These are phyloP conservation scores for Tragelaphus buxtoni DNA, from an alignment of 2,113 vertebrate genomes.

Conservation along the genomic window DNA sequence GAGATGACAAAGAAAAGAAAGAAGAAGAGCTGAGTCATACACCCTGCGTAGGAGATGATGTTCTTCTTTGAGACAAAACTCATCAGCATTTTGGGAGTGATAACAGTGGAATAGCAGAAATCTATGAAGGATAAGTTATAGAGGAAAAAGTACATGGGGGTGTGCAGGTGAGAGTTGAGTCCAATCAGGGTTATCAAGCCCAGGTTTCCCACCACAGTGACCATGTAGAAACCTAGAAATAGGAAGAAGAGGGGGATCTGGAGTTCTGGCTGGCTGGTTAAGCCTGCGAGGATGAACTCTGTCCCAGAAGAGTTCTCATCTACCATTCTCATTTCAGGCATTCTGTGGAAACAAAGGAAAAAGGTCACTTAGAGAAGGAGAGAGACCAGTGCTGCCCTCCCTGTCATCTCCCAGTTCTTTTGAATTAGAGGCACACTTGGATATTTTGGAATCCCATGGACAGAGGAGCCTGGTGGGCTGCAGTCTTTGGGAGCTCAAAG, in stretches of 20 bases:
- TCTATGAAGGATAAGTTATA: slow-evolving; percentile 70
- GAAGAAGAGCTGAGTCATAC: slow-evolving; percentile 68
- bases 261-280: slow-evolving; percentile 45
- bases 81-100: slow-evolving; percentile 67
- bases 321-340: background rate
- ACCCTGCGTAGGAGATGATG: slow-evolving; percentile 49
- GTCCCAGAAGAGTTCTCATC: slow-evolving; percentile 44
- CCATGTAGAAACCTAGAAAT: slow-evolving; percentile 59
- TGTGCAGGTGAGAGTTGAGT: slow-evolving; percentile 55
- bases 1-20: slow-evolving; percentile 68
- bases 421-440: background rate
- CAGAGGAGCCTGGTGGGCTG: background rate
- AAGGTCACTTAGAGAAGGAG: background rate
- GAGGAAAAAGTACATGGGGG: slow-evolving; percentile 75
- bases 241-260: slow-evolving; percentile 58
- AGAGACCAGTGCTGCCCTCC: background rate
- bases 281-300: slow-evolving; percentile 62
- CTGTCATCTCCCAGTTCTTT: background rate
- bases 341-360: slow-evolving; percentile 25
- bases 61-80: slow-evolving; percentile 57
- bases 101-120: slow-evolving; percentile 59
- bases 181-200: slow-evolving; percentile 58
- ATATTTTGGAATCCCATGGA: background rate
- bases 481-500: background rate
- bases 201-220: slow-evolving; percentile 63